phyloP scores from a whole-genome alignment of 1,140 invertebrate species.

The Drosophila bocqueti region DNA sequence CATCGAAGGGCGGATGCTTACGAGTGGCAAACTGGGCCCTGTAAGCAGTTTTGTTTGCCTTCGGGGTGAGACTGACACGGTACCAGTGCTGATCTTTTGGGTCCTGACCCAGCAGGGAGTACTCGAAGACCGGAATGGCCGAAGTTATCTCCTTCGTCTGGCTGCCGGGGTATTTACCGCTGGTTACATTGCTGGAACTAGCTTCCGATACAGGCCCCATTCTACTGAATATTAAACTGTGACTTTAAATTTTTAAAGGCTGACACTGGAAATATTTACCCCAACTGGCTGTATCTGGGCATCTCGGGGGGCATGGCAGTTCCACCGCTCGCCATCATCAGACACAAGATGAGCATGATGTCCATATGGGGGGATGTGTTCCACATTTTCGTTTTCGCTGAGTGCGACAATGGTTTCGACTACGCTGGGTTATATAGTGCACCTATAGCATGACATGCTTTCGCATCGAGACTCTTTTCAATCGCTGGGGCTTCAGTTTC shows the following conservation, averaged over 20 bases:
- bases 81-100: constrained; percentile 70
- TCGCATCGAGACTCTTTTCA: constrained; percentile 28
- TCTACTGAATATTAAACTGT: constrained; percentile 11
- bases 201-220: constrained; percentile 1
- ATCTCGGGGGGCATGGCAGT: constrained; percentile 32
- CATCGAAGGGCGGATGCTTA: constrained; percentile 56
- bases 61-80: constrained; percentile 61
- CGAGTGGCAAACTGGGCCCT: constrained; percentile 61
- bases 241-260: not conserved
- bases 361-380: constrained; percentile 27
- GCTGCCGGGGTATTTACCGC: not conserved
- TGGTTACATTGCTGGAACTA: constrained; percentile 10
- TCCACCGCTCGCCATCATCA: constrained; percentile 27
- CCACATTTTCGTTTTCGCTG: constrained; percentile 50
- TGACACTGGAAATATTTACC: constrained; percentile 22
- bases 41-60: constrained; percentile 38
- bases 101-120: constrained; percentile 61
- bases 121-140: constrained; percentile 51
- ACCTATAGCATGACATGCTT: constrained; percentile 7
- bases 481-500: constrained; percentile 46
- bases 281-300: constrained; percentile 53
- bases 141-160: not conserved
- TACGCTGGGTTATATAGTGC: constrained; percentile 59
- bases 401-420: constrained; percentile 44
- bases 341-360: constrained; percentile 20